Conservation (phyloP, 2,888 invertebrate genomes). For the Caradrina clavipalpis region DNA sequence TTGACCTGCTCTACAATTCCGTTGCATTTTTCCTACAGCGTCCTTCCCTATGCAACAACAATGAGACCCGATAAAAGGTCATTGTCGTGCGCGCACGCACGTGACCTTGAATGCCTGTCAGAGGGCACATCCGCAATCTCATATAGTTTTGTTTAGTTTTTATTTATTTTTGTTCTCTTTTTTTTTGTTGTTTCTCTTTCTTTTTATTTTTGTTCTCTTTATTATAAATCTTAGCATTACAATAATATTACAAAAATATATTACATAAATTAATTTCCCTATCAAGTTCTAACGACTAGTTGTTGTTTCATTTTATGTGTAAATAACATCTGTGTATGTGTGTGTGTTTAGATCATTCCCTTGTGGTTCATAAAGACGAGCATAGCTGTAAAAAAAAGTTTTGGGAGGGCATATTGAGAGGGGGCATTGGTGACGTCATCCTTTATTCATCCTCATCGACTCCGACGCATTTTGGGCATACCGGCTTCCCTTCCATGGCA, state of each 20-base stretch:
- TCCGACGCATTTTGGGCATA: slow-evolving; percentile 98
- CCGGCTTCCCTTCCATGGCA: slow-evolving; percentile 99
- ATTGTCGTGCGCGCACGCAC: slow-evolving; percentile 82
- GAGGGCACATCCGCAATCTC: slow-evolving; percentile 65
- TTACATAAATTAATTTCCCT: slow-evolving; percentile 84
- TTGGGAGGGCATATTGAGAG: slow-evolving; percentile 83
- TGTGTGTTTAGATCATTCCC: slow-evolving; percentile 73
- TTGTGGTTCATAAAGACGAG: slow-evolving; percentile 75
- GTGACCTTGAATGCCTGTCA: slow-evolving; percentile 79
- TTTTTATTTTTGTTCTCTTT: slow-evolving; percentile 89
- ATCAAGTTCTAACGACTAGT: slow-evolving; percentile 75
- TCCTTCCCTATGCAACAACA: slow-evolving; percentile 74
- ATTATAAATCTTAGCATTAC: slow-evolving; percentile 90
- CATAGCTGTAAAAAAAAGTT: slow-evolving; percentile 89
- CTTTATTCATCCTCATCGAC: slow-evolving; percentile 95
- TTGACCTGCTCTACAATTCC: slow-evolving; percentile 82
- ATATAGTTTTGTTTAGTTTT: slow-evolving; percentile 71
- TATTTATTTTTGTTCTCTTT: slow-evolving; percentile 71
- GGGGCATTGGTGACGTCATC: slow-evolving; percentile 74
- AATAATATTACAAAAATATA: slow-evolving; percentile 90
- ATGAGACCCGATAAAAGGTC: slow-evolving; percentile 81
- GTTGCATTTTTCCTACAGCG: slow-evolving; percentile 70
- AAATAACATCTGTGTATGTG: slow-evolving; percentile 75
- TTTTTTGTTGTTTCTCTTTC: slow-evolving; percentile 75
- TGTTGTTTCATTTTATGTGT: slow-evolving; percentile 72